Conservation (phyloP, 2,113 vertebrate genomes). For the Phylloscopus trochiloides region DNA sequence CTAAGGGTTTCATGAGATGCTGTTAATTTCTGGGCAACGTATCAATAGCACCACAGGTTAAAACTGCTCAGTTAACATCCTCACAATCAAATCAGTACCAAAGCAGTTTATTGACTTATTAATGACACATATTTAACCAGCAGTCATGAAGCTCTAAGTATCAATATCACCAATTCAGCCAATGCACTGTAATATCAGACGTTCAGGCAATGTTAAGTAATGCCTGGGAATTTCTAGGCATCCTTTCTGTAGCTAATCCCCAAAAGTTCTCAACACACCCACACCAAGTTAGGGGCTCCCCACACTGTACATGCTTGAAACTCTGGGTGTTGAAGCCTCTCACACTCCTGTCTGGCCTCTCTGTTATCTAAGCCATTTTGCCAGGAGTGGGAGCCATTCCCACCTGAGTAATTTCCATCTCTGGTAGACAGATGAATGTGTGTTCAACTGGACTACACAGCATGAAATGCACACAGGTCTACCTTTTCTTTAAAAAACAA, state of each 20-base stretch:
- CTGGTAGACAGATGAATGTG: background rate
- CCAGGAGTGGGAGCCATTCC: background rate
- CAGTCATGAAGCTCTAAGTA: background rate
- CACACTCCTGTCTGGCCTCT: background rate
- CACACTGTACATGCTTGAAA: fast-evolving
- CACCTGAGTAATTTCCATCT: background rate
- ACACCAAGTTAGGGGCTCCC: background rate
- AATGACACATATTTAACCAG: background rate
- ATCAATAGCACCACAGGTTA: background rate
- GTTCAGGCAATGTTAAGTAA: background rate
- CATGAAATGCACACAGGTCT: background rate
- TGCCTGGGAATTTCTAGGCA: background rate
- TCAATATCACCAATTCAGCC: background rate
- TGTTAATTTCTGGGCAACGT: background rate
- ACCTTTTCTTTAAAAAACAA: background rate
- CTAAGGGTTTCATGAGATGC: background rate
- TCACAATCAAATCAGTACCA: background rate
- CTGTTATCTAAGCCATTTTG: background rate
- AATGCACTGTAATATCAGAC: background rate
- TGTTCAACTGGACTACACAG: background rate
- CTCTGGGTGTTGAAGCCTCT: background rate
- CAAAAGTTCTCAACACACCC: background rate
- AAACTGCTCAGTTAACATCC: background rate
- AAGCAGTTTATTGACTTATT: background rate
- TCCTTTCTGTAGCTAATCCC: background rate